Evolutionary conservation across 1,140 invertebrate genomes (phyloP), one percentile per base, ranked within the genome.

Genomic region (Amphibalanus amphitrite): DNA sequence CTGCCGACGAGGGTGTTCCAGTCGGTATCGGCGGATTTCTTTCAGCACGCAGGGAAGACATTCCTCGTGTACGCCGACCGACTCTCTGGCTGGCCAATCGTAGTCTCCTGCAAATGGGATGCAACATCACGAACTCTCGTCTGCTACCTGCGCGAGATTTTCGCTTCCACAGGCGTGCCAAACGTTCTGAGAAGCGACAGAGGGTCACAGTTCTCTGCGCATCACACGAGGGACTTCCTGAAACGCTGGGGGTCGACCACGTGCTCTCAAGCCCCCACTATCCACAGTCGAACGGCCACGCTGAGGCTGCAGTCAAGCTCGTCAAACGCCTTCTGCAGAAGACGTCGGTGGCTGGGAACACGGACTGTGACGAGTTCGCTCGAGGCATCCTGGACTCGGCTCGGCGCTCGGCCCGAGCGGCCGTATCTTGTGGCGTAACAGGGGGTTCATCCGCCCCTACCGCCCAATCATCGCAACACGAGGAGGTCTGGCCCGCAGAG

Each of bases 271-370:
- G 69, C 0, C 73, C 73, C 0, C 73, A 74, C 28, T 69, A 74
- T 30, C 69, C 69, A 0, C 73, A 74, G 38, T 74, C 69, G 0
- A 74, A 74, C 20, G 73, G 69, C 0, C 30, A 28, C 25, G 70
- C 73, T 0, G 73, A 74, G 26, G 70, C 69, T 3, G 71, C n/a
- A 8, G 70, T 74, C 0, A 74, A 74, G 25, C 10, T 59, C 1
- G 69, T 74, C 28, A 74, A 74, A 40, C 29, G 71, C 23, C 69
- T 74, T 0, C 38, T 75, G 28, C 8, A 68, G 15, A 72, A 72
- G 33, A 26, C n/a, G 26, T 0, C 70, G 15, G 29, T 26, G n/a
- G 25, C 33, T n/a, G 69, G 29, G 26, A 47, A 71, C 10, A 30
- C n/a, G n/a, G 70, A 73, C 47, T 65, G 40, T 47, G 70, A 72